Evolutionary conservation across 2,888 invertebrate species (phyloP), one percentile per base, ranked within the genome.

Genomic region (Leptogaster cylindrica): DNA sequence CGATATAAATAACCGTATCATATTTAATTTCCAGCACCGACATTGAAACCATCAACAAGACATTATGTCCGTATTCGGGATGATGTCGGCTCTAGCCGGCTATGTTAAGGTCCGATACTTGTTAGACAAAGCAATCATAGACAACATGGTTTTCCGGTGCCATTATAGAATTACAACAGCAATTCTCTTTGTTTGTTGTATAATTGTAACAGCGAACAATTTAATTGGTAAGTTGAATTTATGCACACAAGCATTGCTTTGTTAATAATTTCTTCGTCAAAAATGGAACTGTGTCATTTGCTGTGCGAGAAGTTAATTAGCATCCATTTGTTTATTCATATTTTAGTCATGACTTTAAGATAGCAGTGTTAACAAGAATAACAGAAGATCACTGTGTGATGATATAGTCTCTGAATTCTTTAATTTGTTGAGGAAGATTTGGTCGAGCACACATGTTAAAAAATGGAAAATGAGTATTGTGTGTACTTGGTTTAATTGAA

Each of bases 101-200:
- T 92, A 93, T 81, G 88, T 94, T 75, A 93, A 93, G 85, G 91
- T 93, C 79, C 90, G 93, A 80, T 91, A 90, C 85, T 86, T 93
- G 74, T 86, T 92, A 78, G 93, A 93, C 85, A 93, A 90, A 81
- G 93, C 93, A 70, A 85, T 92, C 74, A 93, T 93, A 76, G 93
- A 94, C 83, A 94, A 93, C 81, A 89, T 92, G 88, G 88, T 92
- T 70, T 94, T 94, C 83, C 85, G 93, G 75, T 90, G 91, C 79
- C 93, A 94, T 82, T 94, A 94, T 82, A 86, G 93, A 80, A 88
- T 92, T 79, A 93, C 93, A 39, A 89, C 92, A 52, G 93, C 93
- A 67, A 89, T 93, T 74, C 83, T 94, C 72, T 93, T 94, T 82
- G 86, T 91, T 65, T 90, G 89, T 80, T 93, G 93, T 80, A 90